Evolutionary conservation across 2,888 invertebrate species (phyloP).

Genomic region (Phalangium opilio): DNA sequence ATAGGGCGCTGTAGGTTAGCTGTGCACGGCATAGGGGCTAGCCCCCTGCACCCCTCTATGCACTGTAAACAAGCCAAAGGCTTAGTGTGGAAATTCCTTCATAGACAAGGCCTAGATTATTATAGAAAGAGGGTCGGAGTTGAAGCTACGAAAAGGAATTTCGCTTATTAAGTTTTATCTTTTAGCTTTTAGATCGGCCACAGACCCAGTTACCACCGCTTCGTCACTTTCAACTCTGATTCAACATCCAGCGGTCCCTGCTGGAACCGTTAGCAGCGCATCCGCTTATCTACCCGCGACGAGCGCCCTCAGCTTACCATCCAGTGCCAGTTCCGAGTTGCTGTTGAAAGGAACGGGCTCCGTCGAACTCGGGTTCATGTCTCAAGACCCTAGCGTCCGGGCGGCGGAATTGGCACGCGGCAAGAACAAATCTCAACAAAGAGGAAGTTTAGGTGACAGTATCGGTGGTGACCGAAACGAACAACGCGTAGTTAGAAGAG

Average conservation of each 20-base stretch:
- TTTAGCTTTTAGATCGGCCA: slow-evolving; percentile 1
- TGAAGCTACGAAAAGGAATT: neutral
- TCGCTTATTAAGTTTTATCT: neutral
- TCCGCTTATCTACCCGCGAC: slow-evolving; percentile 7
- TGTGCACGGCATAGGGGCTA: no score
- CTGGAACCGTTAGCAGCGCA: slow-evolving; percentile 1
- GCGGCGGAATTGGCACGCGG: slow-evolving; percentile 17
- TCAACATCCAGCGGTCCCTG: slow-evolving; percentile 11
- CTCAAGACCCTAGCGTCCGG: slow-evolving; percentile 20
- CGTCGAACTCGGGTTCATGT: slow-evolving; percentile 39
- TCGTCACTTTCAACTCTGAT: slow-evolving; percentile 12
- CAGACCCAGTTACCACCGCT: slow-evolving; percentile 1
- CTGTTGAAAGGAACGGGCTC: slow-evolving; percentile 40
- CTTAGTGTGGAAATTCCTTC: no score
- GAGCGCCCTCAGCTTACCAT: slow-evolving; percentile 16
- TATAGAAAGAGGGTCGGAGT: no score
- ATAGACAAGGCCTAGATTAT: no score
- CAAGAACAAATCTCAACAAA: slow-evolving; percentile 11
- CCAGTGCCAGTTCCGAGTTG: slow-evolving; percentile 17
- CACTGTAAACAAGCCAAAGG: no score
- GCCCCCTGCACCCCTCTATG: no score
- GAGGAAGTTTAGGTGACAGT: neutral
- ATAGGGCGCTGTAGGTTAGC: no score
- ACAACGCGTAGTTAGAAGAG: slow-evolving; percentile 24
- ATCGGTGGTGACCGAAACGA: slow-evolving; percentile 8